These are phyloP conservation scores for Doryteuthis pealeii DNA, from an alignment of 1,140 invertebrate species.

Conservation along the genomic window DNA sequence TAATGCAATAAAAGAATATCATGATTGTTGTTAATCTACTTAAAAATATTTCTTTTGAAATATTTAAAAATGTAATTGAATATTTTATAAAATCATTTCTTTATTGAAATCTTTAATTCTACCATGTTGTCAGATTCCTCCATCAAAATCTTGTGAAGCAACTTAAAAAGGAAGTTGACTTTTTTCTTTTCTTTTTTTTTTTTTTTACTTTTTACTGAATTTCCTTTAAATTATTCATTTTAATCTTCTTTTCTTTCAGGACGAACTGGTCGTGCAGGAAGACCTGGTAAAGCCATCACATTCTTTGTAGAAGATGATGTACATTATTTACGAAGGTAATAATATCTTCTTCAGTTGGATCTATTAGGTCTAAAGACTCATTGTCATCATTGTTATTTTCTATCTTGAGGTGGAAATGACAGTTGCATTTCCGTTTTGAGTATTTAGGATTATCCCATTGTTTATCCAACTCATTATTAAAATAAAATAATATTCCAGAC, in stretches of 20 bases:
- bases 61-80: no score
- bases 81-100: no score
- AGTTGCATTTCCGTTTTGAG: neutral
- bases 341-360: conserved; percentile 25
- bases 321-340: conserved; percentile 77
- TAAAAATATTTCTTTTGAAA: no score
- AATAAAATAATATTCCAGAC: neutral
- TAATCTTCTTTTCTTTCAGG: conserved; percentile 64
- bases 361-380: neutral
- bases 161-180: no score
- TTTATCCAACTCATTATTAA: neutral
- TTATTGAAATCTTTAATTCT: no score
- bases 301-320: conserved; percentile 92
- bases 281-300: conserved; percentile 84
- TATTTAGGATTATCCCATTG: neutral
- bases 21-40: no score
- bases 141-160: no score
- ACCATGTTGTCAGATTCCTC: no score
- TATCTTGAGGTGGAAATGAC: neutral
- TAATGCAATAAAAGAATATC: no score
- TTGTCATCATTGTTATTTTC: neutral
- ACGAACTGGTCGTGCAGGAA: conserved; percentile 90
- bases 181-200: no score
- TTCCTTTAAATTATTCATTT: no score
- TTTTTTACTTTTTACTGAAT: no score